Evolutionary conservation across 1,140 invertebrate genomes (phyloP).

Genomic region (Panagrolaimus sp.): DNA sequence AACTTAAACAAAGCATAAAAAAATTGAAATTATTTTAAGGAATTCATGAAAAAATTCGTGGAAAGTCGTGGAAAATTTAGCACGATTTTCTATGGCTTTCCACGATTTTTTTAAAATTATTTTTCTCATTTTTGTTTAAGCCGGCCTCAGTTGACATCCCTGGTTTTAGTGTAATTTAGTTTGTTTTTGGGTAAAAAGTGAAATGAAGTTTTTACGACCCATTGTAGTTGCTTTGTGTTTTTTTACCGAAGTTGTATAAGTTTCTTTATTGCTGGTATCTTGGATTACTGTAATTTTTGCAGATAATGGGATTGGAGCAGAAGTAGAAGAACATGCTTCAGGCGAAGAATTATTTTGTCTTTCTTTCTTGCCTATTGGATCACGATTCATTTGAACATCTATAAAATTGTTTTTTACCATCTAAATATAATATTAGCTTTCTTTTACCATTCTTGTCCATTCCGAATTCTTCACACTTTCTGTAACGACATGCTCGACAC

Average conservation of each 20-base stretch:
- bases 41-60: too few species aligned
- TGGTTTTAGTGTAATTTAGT: too few species aligned
- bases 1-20: too few species aligned
- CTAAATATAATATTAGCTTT: neutral
- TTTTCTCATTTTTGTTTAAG: too few species aligned
- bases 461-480: conserved; percentile 29
- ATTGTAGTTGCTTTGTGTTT: too few species aligned
- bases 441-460: conserved; percentile 42
- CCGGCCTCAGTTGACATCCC: too few species aligned
- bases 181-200: too few species aligned
- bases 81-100: too few species aligned
- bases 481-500: conserved; percentile 41
- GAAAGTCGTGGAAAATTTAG: too few species aligned
- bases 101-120: too few species aligned
- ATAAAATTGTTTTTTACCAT: conserved; percentile 12
- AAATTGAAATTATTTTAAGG: too few species aligned
- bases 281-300: neutral
- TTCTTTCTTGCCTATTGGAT: conserved; percentile 37
- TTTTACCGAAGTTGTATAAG: neutral
- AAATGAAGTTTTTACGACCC: too few species aligned
- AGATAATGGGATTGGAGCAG: conserved; percentile 18
- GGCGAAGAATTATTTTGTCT: conserved; percentile 17
- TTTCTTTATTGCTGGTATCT: neutral
- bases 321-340: conserved; percentile 13
- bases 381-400: conserved; percentile 51